Evolutionary conservation across 2,888 invertebrate species (phyloP).

Genomic region (Calameuta pallipes): DNA sequence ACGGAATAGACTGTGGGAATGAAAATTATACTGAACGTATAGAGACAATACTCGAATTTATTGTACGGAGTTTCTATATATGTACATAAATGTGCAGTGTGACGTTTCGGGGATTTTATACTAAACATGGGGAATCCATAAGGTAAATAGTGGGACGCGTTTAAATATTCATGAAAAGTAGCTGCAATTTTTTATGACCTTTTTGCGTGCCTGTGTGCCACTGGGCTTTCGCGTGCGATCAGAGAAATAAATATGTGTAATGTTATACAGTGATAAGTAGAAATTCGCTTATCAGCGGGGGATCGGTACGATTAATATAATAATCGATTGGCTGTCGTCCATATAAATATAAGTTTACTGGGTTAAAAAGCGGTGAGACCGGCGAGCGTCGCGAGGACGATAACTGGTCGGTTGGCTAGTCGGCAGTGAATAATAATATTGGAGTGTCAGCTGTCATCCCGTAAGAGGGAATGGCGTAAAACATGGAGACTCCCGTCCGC

Average conservation of each 20-base stretch:
- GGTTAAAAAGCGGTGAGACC: slow-evolving; percentile 2
- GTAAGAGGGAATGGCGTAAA: slow-evolving; percentile 28
- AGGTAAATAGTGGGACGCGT: neutral
- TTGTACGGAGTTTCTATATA: neutral
- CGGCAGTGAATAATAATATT: slow-evolving; percentile 33
- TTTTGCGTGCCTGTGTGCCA: neutral
- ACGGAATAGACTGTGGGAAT: neutral
- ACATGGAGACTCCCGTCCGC: slow-evolving; percentile 31
- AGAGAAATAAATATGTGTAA: neutral
- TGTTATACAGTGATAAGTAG: neutral
- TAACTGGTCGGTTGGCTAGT: slow-evolving; percentile 13
- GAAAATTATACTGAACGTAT: neutral
- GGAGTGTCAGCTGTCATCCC: slow-evolving; percentile 35
- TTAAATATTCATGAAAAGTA: neutral
- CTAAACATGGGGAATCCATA: neutral
- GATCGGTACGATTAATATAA: neutral
- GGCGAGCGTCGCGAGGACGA: slow-evolving; percentile 16
- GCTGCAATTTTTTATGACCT: neutral
- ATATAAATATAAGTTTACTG: neutral
- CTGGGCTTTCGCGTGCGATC: neutral
- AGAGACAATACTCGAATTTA: neutral
- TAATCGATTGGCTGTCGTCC: neutral
- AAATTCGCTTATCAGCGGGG: neutral
- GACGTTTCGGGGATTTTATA: neutral
- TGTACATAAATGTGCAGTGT: no score